A percentile compares a stretch with the other conserved stretches of the same genome.
phyloP scores from a whole-genome alignment of 1,140 invertebrate genomes.

The Steinernema khuongi region DNA sequence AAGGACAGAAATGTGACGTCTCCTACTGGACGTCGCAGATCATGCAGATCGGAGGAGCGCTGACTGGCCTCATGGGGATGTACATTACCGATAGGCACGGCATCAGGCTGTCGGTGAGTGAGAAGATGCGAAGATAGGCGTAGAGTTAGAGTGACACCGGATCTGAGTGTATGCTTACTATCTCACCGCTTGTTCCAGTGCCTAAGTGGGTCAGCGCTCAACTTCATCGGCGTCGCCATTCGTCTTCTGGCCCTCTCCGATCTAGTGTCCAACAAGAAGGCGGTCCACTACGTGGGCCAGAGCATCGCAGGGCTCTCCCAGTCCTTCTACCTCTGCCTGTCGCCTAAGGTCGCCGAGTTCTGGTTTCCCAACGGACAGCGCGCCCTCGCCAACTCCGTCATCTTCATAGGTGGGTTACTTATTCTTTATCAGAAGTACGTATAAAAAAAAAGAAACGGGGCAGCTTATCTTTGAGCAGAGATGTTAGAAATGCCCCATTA shows the following conservation, averaged over 20 bases:
- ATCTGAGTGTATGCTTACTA: neutral
- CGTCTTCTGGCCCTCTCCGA: constrained; percentile 43
- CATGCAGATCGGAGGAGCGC: constrained; percentile 54
- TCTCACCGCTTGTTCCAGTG: constrained; percentile 33
- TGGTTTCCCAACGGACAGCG: constrained; percentile 54
- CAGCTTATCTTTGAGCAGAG: no score
- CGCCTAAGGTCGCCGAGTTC: constrained; percentile 55
- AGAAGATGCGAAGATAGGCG: neutral
- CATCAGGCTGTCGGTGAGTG: constrained; percentile 47
- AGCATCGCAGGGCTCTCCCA: constrained; percentile 42
- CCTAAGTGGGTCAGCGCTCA: constrained; percentile 39
- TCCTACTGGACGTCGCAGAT: constrained; percentile 49
- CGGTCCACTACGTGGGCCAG: constrained; percentile 40
- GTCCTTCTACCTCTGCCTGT: constrained; percentile 54
- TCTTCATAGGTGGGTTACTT: constrained; percentile 37
- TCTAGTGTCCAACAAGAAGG: constrained; percentile 27
- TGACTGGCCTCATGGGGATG: constrained; percentile 54
- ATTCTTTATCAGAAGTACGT: no score
- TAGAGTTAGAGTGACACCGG: neutral
- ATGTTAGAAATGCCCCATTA: neutral
- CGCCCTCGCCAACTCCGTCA: constrained; percentile 51
- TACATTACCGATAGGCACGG: constrained; percentile 53
- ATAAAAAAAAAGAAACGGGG: no score
- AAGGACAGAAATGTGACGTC: constrained; percentile 35
- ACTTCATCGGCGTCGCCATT: constrained; percentile 47